phyloP scores from a whole-genome alignment of 2,888 invertebrate genomes.

The Chloroclystis v-ata region DNA sequence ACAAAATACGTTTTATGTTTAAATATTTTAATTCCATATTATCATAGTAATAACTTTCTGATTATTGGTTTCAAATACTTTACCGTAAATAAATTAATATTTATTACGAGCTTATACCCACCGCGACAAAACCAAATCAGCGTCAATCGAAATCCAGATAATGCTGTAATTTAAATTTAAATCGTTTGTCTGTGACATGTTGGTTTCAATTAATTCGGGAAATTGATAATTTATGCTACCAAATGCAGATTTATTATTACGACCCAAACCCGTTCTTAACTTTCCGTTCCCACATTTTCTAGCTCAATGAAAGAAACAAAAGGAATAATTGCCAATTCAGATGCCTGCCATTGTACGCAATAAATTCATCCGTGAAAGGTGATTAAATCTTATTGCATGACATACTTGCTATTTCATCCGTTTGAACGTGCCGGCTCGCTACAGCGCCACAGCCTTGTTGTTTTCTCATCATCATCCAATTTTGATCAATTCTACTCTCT shows the following conservation, averaged over 20 bases:
- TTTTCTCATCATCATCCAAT: slow-evolving; percentile 38
- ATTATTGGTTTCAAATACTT: neutral
- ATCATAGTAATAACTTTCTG: neutral
- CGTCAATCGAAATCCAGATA: neutral
- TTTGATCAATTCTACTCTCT: slow-evolving; percentile 4
- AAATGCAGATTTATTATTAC: slow-evolving; percentile 4
- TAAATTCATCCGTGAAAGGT: slow-evolving; percentile 24
- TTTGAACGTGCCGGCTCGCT: slow-evolving; percentile 14
- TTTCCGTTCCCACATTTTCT: slow-evolving; percentile 46
- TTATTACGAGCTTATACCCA: neutral
- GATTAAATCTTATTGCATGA: slow-evolving; percentile 16
- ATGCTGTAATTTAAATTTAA: neutral
- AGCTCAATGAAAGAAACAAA: slow-evolving; percentile 46
- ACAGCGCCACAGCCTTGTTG: slow-evolving; percentile 31
- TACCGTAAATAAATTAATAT: neutral
- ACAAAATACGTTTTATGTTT: neutral
- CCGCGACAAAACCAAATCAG: slow-evolving; percentile 2
- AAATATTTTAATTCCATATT: neutral
- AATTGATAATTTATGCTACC: neutral
- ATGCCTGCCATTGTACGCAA: slow-evolving; percentile 23
- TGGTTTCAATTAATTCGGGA: neutral
- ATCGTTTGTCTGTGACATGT: neutral
- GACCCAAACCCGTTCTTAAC: slow-evolving; percentile 32
- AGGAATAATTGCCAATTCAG: slow-evolving; percentile 43
- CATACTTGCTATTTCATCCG: slow-evolving; percentile 20